Conservation (phyloP, 2,797 vertebrate genomes). For the Threskiornis aethiopicus region DNA sequence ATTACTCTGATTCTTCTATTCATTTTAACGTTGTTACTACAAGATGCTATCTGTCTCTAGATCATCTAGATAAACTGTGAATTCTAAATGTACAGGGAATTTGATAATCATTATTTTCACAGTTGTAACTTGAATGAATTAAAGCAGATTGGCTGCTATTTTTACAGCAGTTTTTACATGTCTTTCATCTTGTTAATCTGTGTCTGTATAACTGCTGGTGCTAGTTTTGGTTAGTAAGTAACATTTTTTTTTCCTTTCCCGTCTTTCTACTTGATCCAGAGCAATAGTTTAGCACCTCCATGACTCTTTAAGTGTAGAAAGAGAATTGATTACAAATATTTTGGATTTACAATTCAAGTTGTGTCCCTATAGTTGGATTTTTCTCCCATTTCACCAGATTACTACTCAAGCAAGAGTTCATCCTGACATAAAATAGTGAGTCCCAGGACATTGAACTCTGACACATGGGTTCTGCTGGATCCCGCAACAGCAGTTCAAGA, state of each 20-base stretch:
- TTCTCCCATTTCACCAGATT: background rate
- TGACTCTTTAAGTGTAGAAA: background rate
- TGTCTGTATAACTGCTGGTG: background rate
- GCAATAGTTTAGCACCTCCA: background rate
- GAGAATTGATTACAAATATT: background rate
- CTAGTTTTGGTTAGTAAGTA: background rate
- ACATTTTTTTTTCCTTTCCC: background rate
- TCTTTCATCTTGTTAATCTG: background rate
- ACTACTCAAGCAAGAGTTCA: background rate
- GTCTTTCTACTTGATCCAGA: background rate
- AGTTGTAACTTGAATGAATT: background rate
- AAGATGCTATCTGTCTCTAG: background rate
- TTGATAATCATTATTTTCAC: conserved; percentile 12
- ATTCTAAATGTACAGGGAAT: background rate
- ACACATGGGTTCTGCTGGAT: background rate
- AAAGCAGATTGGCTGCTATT: background rate
- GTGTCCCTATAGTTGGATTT: background rate
- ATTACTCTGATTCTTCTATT: conserved; percentile 15
- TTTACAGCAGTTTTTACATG: background rate
- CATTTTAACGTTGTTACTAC: background rate
- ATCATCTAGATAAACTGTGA: background rate
- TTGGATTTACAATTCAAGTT: background rate
- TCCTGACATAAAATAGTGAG: background rate
- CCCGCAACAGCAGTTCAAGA: background rate
- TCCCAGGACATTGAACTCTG: background rate